Evolutionary conservation across 2,797 vertebrate species (phyloP), one percentile per base, ranked within the genome.

Genomic region (Cuniculus paca): DNA sequence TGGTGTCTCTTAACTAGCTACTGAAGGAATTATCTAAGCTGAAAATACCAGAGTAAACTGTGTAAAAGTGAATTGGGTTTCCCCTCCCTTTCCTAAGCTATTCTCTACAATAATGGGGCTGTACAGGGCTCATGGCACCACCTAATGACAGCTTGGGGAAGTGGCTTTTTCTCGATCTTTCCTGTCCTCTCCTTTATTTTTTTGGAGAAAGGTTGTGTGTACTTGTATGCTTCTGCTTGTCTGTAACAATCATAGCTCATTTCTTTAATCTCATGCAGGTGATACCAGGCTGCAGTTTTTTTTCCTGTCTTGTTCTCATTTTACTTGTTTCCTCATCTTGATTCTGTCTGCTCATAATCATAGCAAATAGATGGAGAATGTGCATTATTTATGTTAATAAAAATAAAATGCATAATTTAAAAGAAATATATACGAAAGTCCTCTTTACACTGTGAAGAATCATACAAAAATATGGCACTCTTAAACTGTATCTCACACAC

Each of bases 361-460:
- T 20, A 85, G 14, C 50, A 90, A 61, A 72, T 61, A 90, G 36
- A 48, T 11, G 54, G 54, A 88, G 0, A 88, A 1, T 8, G 60
- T 84, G 36, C 26, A 88, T 17, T 88, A 88, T 54, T 92, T 94
- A 12, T 72, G 48, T 63, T 78, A 60, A 88, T 85, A 28, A 82
- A 93, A 68, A 80, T 80, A 36, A 36, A 68, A 80, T 52, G 10
- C 26, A n/a, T 77, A 39, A 14, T 87, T 50, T 84, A 3, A 87
- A 83, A 70, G 61, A 26, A 90, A 34, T n/a, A 63, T 8, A 52
- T 11, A n/a, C 50, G 39, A 77, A 86, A 79, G 5, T 12, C 45
- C 5, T 93, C 87, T 93, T 85, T 63, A 72, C 85, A 86, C 61
- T 91, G 79, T 80, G 12, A 87, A 87, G 22, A 84, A 22, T 54